Evolutionary conservation across 2,888 invertebrate genomes (phyloP), one percentile per base, ranked within the genome.

Genomic region (Orthosia gracilis): DNA sequence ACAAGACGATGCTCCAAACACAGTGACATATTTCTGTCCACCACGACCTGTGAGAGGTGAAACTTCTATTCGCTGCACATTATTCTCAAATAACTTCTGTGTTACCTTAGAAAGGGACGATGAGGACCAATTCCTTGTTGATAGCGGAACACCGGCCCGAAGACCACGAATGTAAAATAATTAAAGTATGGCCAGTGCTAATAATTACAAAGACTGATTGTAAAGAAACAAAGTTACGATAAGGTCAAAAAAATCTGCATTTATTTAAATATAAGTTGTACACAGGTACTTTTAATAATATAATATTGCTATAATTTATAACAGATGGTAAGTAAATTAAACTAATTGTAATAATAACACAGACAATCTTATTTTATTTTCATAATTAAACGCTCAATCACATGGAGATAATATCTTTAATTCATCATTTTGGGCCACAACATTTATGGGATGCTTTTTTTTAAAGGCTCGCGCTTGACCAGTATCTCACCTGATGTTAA

Each of bases 41-140:
- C 88, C 93, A 3, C 89, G 91, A 4, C 95, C 96, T 0, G 88
- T 92, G 1, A 85, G 79, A n/a, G 94, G 94, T 17, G 93, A 94
- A 72, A 83, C 86, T 0, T 73, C 88, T 12, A 87, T 94, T 18
- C 90, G 92, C 31, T 96, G 96, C 80, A 96, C 96, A 3, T 92
- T 96, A 54, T 96, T 96, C 82, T 96, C 96, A 1, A 96, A 95
- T 78, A 90, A 95, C 67, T 96, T 95, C 85, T 95, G 96, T 81
- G 90, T 96, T 18, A 94, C 95, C 4, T 87, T 96, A 55, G 93
- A 94, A 76, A 93, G 91, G 80, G 93, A 94, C 55, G 91, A 91
- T 5, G 91, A 92, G 70, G 95, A 96, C 69, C 94, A 96, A 80
- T 96, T 94, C 73, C 77, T 93, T 47, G 87, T 90, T 72, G 91